Evolutionary conservation across 2,797 vertebrate species (phyloP).

Genomic region (Pangasius macronema): DNA sequence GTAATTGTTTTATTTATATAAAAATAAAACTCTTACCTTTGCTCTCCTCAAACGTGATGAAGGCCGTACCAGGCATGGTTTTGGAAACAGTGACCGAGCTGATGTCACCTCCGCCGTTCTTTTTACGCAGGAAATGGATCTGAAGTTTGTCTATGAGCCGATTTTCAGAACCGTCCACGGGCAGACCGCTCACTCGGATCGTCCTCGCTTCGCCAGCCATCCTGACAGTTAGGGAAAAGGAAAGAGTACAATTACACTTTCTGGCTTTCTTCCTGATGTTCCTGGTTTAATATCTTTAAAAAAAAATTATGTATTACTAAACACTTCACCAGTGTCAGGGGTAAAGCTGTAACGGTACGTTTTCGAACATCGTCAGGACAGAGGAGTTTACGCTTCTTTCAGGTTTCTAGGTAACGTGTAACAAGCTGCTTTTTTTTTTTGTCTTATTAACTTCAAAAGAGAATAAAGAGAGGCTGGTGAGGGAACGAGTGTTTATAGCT

Average conservation of each 20-base stretch:
- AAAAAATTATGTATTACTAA: neutral
- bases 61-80: constrained; percentile 52
- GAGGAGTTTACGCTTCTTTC: too few relatives aligned
- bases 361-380: too few relatives aligned
- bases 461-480: too few relatives aligned
- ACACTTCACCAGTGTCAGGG: neutral
- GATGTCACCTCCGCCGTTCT: constrained; percentile 70
- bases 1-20: neutral
- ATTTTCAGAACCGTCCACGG: constrained; percentile 57
- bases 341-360: too few relatives aligned
- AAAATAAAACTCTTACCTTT: constrained; percentile 59
- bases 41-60: constrained; percentile 69
- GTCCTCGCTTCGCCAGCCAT: constrained; percentile 58
- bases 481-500: too few relatives aligned
- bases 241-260: neutral
- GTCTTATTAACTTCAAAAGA: too few relatives aligned
- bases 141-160: constrained; percentile 68
- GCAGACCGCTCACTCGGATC: constrained; percentile 64
- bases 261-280: neutral
- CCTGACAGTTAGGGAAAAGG: neutral
- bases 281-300: neutral
- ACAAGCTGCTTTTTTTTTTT: too few relatives aligned
- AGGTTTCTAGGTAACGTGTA: neutral
- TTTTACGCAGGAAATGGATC: constrained; percentile 70
- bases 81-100: constrained; percentile 55